Evolutionary conservation across 1,140 invertebrate genomes (phyloP), one percentile per base, ranked within the genome.

Genomic region (Odontomachus brunneus): DNA sequence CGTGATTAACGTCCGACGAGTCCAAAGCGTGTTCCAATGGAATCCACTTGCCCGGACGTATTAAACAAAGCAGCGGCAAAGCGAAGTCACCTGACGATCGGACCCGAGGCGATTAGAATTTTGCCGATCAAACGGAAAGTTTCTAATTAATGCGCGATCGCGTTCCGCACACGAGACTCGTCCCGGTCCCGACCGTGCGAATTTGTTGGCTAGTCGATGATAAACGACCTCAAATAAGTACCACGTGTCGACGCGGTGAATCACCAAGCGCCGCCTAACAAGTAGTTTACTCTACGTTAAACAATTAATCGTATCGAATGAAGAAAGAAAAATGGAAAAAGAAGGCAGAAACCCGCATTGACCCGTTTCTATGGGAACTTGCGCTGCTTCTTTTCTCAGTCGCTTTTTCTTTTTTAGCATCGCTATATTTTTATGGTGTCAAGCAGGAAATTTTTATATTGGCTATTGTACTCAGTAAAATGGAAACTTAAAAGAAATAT

Each of bases 91-190:
- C 49, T 75, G 24, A 49, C 49, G 63, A 63, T 75, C 48, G 49
- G n/a, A 2, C 60, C 17, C 0, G 3, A 49, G 3, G 49, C 9
- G 49, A 38, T n/a, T 59, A 63, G 38, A 63, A 63, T 75, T 62
- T 75, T 63, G 11, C 62, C 62, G 24, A 75, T 75, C 57, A n/a
- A 63, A 74, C 38, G 24, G 17, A 60, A 62, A 75, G 72, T 75
- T 75, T 75, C 57, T 75, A 75, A 63, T 75, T 63, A 75, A 63
- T 51, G 24, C 57, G 29, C 55, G 48, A 75, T 75, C 57, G 49
- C 60, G 57, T 75, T 51, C 44, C 63, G 26, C 22, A n/a, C 26
- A 12, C 38, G 22, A 63, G 63, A 63, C 14, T 19, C 49, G 24
- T 63, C 49, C 38, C 29, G 33, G 26, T n/a, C n/a, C 3, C 14